Evolutionary conservation across 1,140 invertebrate genomes (phyloP).

Genomic region (Calosoma granatense): DNA sequence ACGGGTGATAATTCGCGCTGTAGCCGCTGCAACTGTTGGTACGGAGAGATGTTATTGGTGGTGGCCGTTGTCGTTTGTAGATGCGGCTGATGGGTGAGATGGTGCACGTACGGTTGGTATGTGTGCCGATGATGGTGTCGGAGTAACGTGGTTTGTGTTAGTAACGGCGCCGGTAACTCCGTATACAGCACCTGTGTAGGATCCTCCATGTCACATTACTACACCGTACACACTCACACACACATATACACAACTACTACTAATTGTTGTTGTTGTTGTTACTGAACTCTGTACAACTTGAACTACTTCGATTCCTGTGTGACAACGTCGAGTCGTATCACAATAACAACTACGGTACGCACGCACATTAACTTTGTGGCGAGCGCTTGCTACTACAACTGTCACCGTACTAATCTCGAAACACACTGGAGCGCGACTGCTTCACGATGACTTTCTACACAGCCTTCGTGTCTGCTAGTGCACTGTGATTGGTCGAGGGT

Average conservation of each 20-base stretch:
- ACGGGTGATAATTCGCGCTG: slow-evolving; percentile 26
- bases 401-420: slow-evolving; percentile 30
- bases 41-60: no score
- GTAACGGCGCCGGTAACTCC: slow-evolving; percentile 36
- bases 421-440: slow-evolving; percentile 25
- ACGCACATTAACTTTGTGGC: slow-evolving; percentile 13
- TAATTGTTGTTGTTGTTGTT: slow-evolving; percentile 14
- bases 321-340: background rate
- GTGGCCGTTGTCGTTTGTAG: slow-evolving; percentile 38
- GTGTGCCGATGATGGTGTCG: slow-evolving; percentile 32
- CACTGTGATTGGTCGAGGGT: slow-evolving; percentile 36
- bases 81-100: slow-evolving; percentile 36
- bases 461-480: slow-evolving; percentile 24
- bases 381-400: slow-evolving; percentile 33
- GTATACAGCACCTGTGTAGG: slow-evolving; percentile 31
- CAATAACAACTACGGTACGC: background rate
- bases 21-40: slow-evolving; percentile 34
- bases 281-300: slow-evolving; percentile 5
- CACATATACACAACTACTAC: slow-evolving; percentile 20
- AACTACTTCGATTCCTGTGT: background rate
- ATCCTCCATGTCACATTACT: slow-evolving; percentile 28
- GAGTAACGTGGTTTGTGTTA: slow-evolving; percentile 27
- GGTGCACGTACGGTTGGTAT: slow-evolving; percentile 41
- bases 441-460: slow-evolving; percentile 19
- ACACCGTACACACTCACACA: no score